Conservation (phyloP, 1,140 invertebrate genomes). For the Drosophila pectinifera region DNA sequence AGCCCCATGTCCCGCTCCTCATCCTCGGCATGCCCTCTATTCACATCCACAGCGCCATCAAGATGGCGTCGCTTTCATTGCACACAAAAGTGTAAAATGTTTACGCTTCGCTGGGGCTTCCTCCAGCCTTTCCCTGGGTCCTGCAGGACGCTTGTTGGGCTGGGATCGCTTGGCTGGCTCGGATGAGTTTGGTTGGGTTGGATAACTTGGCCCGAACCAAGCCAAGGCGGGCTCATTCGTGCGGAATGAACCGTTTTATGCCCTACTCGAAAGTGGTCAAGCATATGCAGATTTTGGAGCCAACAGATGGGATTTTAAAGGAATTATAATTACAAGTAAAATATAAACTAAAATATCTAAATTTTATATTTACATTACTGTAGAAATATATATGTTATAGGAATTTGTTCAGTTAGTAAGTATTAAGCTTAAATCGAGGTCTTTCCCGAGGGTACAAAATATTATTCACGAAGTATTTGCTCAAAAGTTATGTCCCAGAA, state of each 20-base stretch:
- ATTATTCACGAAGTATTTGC: too few relatives aligned
- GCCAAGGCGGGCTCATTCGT: conserved; percentile 56
- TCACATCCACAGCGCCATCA: conserved; percentile 29
- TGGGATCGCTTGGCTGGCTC: conserved; percentile 21
- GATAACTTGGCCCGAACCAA: conserved; percentile 11
- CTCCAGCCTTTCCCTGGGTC: conserved; percentile 22
- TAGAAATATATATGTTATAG: too few relatives aligned
- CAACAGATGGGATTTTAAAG: background rate
- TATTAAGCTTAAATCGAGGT: too few relatives aligned
- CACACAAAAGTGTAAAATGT: conserved; percentile 81
- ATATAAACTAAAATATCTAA: too few relatives aligned
- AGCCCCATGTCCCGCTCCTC: background rate
- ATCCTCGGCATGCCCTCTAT: background rate
- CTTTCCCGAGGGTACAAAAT: too few relatives aligned
- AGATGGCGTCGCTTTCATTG: conserved; percentile 78
- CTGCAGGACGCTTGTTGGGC: conserved; percentile 16
- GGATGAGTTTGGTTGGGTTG: conserved; percentile 20
- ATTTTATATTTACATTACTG: too few relatives aligned
- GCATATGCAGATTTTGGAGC: background rate
- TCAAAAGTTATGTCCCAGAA: too few relatives aligned
- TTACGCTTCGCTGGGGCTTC: conserved; percentile 75
- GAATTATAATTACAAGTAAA: too few relatives aligned
- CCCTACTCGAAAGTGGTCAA: conserved; percentile 21
- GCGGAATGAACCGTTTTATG: conserved; percentile 76
- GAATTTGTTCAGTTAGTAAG: too few relatives aligned